Percentiles rank a stretch among this genome's conserved stretches.
phyloP scores from a whole-genome alignment of 1,140 invertebrate genomes.

The Drosophila bipectinata region DNA sequence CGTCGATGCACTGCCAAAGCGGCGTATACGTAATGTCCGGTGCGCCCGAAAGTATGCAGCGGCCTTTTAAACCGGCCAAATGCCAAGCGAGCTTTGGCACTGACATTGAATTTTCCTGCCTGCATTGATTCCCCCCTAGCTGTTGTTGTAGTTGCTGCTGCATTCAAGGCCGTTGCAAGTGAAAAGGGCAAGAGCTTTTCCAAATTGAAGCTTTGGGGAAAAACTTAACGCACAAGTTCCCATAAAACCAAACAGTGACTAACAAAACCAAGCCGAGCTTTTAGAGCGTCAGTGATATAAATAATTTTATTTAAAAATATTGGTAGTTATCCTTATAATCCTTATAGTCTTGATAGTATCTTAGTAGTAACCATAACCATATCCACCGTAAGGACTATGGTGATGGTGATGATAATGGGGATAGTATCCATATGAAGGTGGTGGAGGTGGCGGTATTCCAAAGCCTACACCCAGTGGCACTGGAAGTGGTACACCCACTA shows the following conservation, averaged over 20 bases:
- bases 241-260: not conserved
- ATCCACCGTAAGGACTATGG: constrained; percentile 14
- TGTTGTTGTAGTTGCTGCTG: constrained; percentile 26
- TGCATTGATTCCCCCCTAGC: constrained; percentile 61
- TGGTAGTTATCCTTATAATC: not conserved
- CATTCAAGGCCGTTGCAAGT: constrained; percentile 54
- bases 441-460: constrained; percentile 12
- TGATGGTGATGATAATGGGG: constrained; percentile 26
- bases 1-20: constrained; percentile 3
- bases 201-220: not conserved
- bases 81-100: constrained; percentile 47
- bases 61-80: constrained; percentile 30
- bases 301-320: not conserved
- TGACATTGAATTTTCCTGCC: constrained; percentile 68
- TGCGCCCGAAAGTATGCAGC: constrained; percentile 64
- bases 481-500: constrained; percentile 21
- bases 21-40: constrained; percentile 63
- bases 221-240: constrained; percentile 1
- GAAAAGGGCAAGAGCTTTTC: constrained; percentile 5
- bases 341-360: not conserved
- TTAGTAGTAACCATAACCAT: constrained; percentile 28
- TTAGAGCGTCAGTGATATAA: not conserved
- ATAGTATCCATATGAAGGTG: constrained; percentile 18
- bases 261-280: not conserved
- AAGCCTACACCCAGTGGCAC: constrained; percentile 27